phyloP scores from a whole-genome alignment of 1,140 invertebrate species.

The Chelonus insularis region DNA sequence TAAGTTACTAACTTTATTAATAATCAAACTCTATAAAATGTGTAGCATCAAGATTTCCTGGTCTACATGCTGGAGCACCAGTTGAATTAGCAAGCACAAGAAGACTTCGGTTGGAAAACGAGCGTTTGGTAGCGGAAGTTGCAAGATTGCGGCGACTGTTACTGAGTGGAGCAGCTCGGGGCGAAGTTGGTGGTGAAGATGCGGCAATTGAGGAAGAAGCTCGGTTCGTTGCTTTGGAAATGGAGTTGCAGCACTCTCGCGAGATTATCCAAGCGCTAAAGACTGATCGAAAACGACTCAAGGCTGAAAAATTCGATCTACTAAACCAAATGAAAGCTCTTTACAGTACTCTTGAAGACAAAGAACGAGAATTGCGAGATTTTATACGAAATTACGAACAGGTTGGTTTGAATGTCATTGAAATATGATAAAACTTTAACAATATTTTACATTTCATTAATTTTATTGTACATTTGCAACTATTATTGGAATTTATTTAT shows the following conservation, averaged over 20 bases:
- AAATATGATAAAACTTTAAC: slow-evolving; percentile 30
- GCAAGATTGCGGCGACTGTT: slow-evolving; percentile 64
- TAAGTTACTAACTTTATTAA: too few relatives aligned
- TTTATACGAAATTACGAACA: slow-evolving; percentile 95
- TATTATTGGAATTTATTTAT: too few relatives aligned
- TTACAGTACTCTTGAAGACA: slow-evolving; percentile 90
- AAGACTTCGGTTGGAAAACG: slow-evolving; percentile 68
- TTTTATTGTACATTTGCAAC: too few relatives aligned
- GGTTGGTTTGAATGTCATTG: too few relatives aligned
- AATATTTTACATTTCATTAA: background rate
- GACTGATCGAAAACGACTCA: slow-evolving; percentile 85
- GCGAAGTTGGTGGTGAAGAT: slow-evolving; percentile 60
- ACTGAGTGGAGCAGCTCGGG: slow-evolving; percentile 64
- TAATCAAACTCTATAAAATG: too few relatives aligned
- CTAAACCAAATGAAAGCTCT: slow-evolving; percentile 94
- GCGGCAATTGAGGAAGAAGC: slow-evolving; percentile 62
- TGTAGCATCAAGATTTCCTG: slow-evolving; percentile 54
- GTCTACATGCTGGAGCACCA: slow-evolving; percentile 44
- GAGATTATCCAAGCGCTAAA: slow-evolving; percentile 73
- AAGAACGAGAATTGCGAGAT: slow-evolving; percentile 89
- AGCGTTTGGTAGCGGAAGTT: slow-evolving; percentile 69
- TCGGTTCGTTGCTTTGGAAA: slow-evolving; percentile 62
- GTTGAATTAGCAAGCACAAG: slow-evolving; percentile 57
- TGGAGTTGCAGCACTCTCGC: slow-evolving; percentile 65
- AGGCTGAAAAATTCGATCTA: slow-evolving; percentile 92